Percentiles rank a stretch among this genome's conserved stretches.
Evolutionary conservation across 2,888 invertebrate genomes (phyloP).

Genomic region (Pyrochroa serraticornis): DNA sequence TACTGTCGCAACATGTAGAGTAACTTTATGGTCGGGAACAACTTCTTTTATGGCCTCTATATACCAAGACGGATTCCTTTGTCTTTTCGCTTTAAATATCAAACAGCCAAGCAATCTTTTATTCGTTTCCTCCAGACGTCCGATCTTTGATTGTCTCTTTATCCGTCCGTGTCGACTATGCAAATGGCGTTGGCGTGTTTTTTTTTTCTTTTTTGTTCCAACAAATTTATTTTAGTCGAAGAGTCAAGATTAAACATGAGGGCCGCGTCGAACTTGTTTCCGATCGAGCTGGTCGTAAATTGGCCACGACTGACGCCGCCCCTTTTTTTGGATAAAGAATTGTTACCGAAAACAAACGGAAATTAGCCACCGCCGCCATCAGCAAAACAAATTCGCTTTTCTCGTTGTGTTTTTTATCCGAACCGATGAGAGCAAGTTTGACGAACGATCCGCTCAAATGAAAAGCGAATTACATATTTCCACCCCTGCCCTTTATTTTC

Average conservation of each 20-base stretch:
- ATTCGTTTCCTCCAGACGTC: conserved; percentile 4
- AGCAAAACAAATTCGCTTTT: conserved; percentile 14
- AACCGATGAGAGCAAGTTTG: conserved; percentile 34
- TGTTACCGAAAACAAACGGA: conserved; percentile 9
- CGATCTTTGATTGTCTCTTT: conserved; percentile 19
- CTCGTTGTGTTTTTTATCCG: conserved; percentile 13
- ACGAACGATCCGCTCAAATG: conserved; percentile 42
- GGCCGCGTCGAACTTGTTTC: background rate
- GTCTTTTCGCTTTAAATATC: conserved; percentile 51
- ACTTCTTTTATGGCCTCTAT: conserved; percentile 53
- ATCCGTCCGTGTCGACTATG: too few relatives aligned
- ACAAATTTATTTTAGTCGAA: too few relatives aligned
- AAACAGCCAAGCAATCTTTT: conserved; percentile 33
- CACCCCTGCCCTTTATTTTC: conserved; percentile 51
- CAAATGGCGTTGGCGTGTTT: too few relatives aligned
- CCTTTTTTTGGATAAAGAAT: conserved; percentile 16
- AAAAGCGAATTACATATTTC: conserved; percentile 44
- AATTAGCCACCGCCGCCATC: conserved; percentile 7
- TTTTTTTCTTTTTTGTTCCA: too few relatives aligned
- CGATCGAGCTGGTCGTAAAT: conserved; percentile 11
- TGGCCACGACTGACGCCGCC: conserved; percentile 16
- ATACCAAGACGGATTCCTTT: conserved; percentile 49
- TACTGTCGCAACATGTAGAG: conserved; percentile 60
- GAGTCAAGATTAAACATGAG: too few relatives aligned
- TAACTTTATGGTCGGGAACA: conserved; percentile 54